A percentile compares a stretch with the other conserved stretches of the same genome.
Evolutionary conservation across 1,140 invertebrate species (phyloP).

Genomic region (Idris sp.): DNA sequence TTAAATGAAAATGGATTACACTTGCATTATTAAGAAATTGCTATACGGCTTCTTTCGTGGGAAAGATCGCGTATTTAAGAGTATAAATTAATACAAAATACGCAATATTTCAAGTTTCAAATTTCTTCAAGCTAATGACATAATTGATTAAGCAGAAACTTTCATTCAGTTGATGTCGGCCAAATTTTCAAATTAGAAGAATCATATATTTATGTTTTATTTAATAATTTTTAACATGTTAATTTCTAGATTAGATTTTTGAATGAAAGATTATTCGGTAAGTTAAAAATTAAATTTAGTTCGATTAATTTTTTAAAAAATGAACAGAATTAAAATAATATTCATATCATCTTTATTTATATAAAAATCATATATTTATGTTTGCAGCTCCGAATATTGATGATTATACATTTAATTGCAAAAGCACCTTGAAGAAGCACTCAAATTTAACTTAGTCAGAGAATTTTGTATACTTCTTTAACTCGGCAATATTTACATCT

Average conservation of each 20-base stretch:
- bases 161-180: background rate
- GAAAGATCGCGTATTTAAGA: constrained; percentile 47
- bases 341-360: too few relatives aligned
- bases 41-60: constrained; percentile 47
- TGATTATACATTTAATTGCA: too few relatives aligned
- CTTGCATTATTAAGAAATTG: constrained; percentile 58
- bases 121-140: constrained; percentile 31
- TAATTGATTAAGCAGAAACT: constrained; percentile 19
- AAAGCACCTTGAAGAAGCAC: constrained; percentile 1
- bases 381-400: too few relatives aligned
- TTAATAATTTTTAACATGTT: too few relatives aligned
- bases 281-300: too few relatives aligned
- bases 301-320: too few relatives aligned
- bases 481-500: constrained; percentile 26
- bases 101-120: constrained; percentile 20
- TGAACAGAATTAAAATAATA: too few relatives aligned
- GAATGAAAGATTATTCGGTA: too few relatives aligned
- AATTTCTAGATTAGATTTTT: too few relatives aligned
- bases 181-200: too few relatives aligned
- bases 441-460: constrained; percentile 23
- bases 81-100: constrained; percentile 38
- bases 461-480: constrained; percentile 19
- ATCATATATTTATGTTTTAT: too few relatives aligned
- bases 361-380: too few relatives aligned
- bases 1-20: constrained; percentile 57